phyloP scores from a whole-genome alignment of 2,888 invertebrate species.

The Cerastis rubricosa region DNA sequence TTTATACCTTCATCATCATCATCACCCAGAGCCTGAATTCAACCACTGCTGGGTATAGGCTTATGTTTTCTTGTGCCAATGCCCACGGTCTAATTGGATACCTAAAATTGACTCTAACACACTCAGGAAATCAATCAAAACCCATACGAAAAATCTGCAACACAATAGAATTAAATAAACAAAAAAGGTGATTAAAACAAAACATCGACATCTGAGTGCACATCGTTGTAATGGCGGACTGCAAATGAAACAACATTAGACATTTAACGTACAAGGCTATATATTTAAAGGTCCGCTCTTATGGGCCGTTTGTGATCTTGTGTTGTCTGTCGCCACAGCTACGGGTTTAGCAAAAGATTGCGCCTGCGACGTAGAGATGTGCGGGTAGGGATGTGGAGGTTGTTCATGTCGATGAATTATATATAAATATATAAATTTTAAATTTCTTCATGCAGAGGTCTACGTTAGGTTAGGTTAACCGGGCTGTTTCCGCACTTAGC shows the following conservation, averaged over 20 bases:
- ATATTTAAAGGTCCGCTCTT: slow-evolving; percentile 85
- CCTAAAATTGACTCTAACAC: neutral
- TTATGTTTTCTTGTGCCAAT: no score
- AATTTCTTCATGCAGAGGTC: no score
- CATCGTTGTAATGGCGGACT: slow-evolving; percentile 76
- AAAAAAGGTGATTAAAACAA: slow-evolving; percentile 67
- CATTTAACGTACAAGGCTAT: slow-evolving; percentile 88
- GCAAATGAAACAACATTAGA: slow-evolving; percentile 87
- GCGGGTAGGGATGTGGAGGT: slow-evolving; percentile 56
- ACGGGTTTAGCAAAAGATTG: slow-evolving; percentile 86
- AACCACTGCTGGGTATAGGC: no score
- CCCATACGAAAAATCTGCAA: slow-evolving; percentile 41
- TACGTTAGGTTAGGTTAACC: no score
- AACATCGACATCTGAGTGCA: slow-evolving; percentile 66
- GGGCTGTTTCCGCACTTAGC: no score
- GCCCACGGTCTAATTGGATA: neutral
- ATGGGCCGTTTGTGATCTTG: slow-evolving; percentile 88
- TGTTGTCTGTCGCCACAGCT: slow-evolving; percentile 87
- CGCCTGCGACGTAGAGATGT: slow-evolving; percentile 71
- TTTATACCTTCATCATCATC: no score
- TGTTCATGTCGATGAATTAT: slow-evolving; percentile 60
- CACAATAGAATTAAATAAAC: slow-evolving; percentile 37
- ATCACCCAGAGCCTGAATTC: no score
- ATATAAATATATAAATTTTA: no score
- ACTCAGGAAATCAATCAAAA: slow-evolving; percentile 30